Percentiles rank a stretch among this genome's conserved stretches.
Conservation (phyloP, 2,113 vertebrate species). For the Phainopepla nitens region DNA sequence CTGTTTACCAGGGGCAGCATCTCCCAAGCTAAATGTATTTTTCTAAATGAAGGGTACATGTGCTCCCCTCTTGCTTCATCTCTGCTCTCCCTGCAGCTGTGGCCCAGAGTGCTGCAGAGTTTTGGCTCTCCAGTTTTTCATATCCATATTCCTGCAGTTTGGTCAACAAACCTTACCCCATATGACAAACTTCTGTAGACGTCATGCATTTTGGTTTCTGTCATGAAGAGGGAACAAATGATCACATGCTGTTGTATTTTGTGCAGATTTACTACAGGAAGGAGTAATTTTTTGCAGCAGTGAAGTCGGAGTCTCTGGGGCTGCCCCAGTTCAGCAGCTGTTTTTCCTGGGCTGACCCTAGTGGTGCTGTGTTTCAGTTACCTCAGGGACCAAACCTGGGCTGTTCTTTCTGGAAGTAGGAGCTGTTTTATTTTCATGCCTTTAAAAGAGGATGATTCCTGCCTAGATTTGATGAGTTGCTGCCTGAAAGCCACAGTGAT, state of each 20-base stretch:
- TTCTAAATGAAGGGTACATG: not conserved
- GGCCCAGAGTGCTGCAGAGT: accelerated
- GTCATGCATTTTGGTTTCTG: accelerated
- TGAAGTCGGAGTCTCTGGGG: not conserved
- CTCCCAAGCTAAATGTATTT: not conserved
- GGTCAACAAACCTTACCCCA: not conserved
- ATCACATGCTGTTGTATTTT: not conserved
- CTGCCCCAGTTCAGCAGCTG: not conserved
- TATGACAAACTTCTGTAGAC: accelerated
- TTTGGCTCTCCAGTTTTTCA: not conserved
- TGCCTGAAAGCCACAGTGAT: not conserved
- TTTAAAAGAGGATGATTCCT: not conserved
- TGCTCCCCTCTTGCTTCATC: not conserved
- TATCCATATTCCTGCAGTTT: not conserved
- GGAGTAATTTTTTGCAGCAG: not conserved
- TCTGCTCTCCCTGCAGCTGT: not conserved
- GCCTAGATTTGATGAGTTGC: not conserved
- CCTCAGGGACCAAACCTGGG: not conserved
- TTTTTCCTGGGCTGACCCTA: not conserved
- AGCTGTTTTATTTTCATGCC: not conserved
- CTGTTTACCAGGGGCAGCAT: not conserved
- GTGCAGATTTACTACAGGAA: not conserved
- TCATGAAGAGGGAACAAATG: not conserved
- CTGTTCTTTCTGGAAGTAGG: not conserved
- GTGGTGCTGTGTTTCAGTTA: not conserved